Evolutionary conservation across 2,797 vertebrate species (phyloP).

Genomic region (Megalops cyprinoides): DNA sequence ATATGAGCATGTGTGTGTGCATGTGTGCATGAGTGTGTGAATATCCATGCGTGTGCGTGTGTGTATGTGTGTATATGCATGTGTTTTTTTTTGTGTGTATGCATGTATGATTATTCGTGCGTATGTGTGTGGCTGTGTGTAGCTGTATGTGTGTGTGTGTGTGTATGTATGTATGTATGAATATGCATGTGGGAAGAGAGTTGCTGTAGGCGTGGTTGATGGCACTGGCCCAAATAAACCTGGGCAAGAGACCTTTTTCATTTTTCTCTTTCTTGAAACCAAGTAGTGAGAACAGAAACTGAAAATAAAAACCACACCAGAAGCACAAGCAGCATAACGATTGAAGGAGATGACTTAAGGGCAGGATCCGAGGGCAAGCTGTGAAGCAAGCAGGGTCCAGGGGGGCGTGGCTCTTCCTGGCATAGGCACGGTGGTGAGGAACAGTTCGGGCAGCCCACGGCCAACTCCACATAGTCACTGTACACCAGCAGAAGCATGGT

Average conservation of each 20-base stretch:
- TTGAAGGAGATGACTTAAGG: neutral
- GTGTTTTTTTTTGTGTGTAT: no score
- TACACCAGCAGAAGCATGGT: slow-evolving; percentile 34
- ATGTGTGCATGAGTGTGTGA: no score
- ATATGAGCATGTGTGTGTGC: no score
- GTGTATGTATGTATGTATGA: no score
- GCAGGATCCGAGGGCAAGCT: neutral
- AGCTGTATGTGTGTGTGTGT: no score
- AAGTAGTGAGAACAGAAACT: slow-evolving; percentile 66
- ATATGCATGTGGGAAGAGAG: neutral
- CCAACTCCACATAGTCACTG: slow-evolving; percentile 71
- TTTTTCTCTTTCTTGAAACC: slow-evolving; percentile 40
- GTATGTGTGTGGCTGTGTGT: no score
- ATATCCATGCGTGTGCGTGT: no score
- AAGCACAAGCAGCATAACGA: neutral
- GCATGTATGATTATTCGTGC: no score
- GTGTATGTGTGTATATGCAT: no score
- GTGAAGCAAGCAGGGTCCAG: slow-evolving; percentile 8
- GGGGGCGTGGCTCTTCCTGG: slow-evolving; percentile 65
- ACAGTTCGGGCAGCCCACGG: slow-evolving; percentile 81
- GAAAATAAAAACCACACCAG: slow-evolving; percentile 50
- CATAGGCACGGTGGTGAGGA: slow-evolving; percentile 95
- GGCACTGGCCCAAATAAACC: slow-evolving; percentile 4
- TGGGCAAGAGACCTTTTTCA: neutral
- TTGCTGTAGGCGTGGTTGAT: neutral